Evolutionary conservation across 2,113 vertebrate genomes (phyloP).

Genomic region (Ciconia stormi): DNA sequence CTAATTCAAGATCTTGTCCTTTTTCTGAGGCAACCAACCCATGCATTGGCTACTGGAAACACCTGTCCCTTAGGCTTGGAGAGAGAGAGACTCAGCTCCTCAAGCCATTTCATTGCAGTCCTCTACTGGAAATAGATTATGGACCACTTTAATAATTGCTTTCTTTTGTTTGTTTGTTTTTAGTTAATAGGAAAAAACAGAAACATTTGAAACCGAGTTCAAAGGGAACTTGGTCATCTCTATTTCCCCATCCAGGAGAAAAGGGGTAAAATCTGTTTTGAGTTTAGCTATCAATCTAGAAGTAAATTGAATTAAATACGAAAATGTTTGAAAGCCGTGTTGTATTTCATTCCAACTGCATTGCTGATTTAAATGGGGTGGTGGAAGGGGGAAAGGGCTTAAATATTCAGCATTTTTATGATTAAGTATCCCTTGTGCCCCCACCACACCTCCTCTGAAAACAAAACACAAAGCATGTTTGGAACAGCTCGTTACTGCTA

Average conservation of each 20-base stretch:
- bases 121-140: neutral
- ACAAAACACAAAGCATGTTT: neutral
- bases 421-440: conserved; percentile 21
- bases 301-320: conserved; percentile 67
- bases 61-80: neutral
- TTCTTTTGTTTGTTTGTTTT: conserved; percentile 46
- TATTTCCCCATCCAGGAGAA: conserved; percentile 10
- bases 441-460: conserved; percentile 33
- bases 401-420: conserved; percentile 56
- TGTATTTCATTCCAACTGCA: conserved; percentile 55
- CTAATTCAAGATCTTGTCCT: neutral
- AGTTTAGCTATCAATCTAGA: conserved; percentile 64
- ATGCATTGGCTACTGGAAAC: neutral
- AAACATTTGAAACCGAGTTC: conserved; percentile 44
- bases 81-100: neutral
- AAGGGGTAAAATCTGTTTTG: conserved; percentile 54
- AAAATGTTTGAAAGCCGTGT: conserved; percentile 68
- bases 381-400: neutral
- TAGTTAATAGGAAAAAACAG: conserved; percentile 11
- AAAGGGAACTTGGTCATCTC: conserved; percentile 45
- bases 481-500: neutral
- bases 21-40: neutral
- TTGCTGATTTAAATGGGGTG: conserved; percentile 38
- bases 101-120: neutral
- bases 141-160: conserved; percentile 4